Base-by-base conservation (phyloP, 35 echinoderm and acorn worm genomes). In the Stichopus chloronotus region DNA sequence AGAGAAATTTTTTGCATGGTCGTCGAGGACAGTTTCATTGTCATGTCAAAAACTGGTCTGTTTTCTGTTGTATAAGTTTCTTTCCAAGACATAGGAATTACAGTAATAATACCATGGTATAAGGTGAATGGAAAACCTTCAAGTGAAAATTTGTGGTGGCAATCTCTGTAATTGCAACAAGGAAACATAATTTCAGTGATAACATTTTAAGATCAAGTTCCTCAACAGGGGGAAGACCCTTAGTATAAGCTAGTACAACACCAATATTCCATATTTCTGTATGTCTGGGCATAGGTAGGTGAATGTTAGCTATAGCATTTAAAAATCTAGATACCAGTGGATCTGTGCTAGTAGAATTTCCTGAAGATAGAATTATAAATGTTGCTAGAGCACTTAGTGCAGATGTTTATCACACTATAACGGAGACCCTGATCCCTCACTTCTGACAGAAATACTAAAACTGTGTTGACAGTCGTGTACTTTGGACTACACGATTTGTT, bases 121-220 rank as follows among this genome's bases (percentile, higher is more conserved):
- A 43, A 43, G 30, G 30, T 43, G 0, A 43, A 43, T 3, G 3
- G 30, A 43, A 43, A 43, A 43, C 30, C 30, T 43, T 43, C 30
- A 0, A 43, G 30, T 43, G 3, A 43, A 43, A 43, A 43, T 43
- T 3, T 43, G 30, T 43, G 30, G 30, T 43, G 30, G 30, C 30
- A 43, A 3, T 43, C 30, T 43, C 30, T 24, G 53, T 43, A n/a
- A 91, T 21, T 4, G 89, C 65, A 91, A 17, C 55, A 91, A 77
- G 30, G 68, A 84, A 82, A 55, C 91, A 92, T 2, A 74, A 55
- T 76, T 93, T 93, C 20, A 93, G 61, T 12, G 91, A 54, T 55
- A 92, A 68, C 7, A 84, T 58, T 19, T 84, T 92, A 1, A 65
- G 77, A 14, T 5, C 12, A 59, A 61, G 58, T 14, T 22, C 68